A percentile compares a stretch with the other conserved stretches of the same genome.
Conservation (phyloP, 2,113 vertebrate genomes). For the Callionymus lyra region DNA sequence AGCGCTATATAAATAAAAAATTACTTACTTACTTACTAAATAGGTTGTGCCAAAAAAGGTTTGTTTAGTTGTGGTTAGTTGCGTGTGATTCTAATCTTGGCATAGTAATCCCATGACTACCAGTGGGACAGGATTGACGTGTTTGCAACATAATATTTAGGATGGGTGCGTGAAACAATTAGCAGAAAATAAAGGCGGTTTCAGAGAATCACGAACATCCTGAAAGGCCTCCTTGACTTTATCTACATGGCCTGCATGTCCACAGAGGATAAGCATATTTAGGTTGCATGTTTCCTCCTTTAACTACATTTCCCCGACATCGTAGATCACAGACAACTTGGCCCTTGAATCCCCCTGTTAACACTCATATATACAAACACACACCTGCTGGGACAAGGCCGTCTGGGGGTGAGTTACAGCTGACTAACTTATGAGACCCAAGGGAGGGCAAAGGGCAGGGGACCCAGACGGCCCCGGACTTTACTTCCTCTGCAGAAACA, state of each 20-base stretch:
- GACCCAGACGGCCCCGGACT: slow-evolving; percentile 60
- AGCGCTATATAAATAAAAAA: too few relatives aligned
- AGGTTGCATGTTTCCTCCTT: slow-evolving; percentile 62
- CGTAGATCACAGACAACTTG: slow-evolving; percentile 65
- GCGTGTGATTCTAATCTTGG: too few relatives aligned
- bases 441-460: slow-evolving; percentile 57
- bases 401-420: slow-evolving; percentile 64
- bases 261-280: slow-evolving; percentile 64
- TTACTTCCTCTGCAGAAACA: slow-evolving; percentile 53
- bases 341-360: slow-evolving; percentile 54
- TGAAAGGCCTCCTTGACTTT: slow-evolving; percentile 34
- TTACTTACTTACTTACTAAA: too few relatives aligned
- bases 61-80: too few relatives aligned
- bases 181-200: slow-evolving; percentile 8
- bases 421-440: slow-evolving; percentile 67
- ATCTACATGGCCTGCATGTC: slow-evolving; percentile 39
- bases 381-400: slow-evolving; percentile 69
- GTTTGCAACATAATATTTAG: too few relatives aligned
- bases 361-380: slow-evolving; percentile 67
- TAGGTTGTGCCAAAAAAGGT: too few relatives aligned
- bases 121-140: too few relatives aligned
- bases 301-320: slow-evolving; percentile 57
- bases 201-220: slow-evolving; percentile 28
- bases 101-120: slow-evolving; percentile 1
- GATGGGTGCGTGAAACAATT: too few relatives aligned